These are phyloP conservation scores for Papio anubis DNA, from an alignment of 2,113 vertebrate species.

Conservation along the genomic window DNA sequence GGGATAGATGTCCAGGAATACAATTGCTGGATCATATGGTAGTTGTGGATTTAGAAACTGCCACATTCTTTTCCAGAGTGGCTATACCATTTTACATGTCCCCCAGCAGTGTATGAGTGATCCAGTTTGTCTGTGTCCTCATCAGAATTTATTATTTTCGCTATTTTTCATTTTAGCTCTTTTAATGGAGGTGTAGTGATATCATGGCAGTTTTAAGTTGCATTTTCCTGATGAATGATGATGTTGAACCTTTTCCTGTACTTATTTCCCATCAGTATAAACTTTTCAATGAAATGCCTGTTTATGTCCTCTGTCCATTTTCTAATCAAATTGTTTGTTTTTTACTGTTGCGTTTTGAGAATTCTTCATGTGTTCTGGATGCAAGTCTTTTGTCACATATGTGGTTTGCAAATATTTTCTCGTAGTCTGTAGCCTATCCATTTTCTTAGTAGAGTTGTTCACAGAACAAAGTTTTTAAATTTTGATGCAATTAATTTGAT, in stretches of 20 bases:
- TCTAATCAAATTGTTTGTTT: not conserved
- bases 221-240: not conserved
- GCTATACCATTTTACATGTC: not conserved
- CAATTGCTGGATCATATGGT: not conserved
- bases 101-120: not conserved
- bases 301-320: not conserved
- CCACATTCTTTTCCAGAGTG: not conserved
- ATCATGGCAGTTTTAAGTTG: not conserved
- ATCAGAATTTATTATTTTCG: not conserved
- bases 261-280: not conserved
- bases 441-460: not conserved
- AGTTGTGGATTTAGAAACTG: not conserved
- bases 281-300: not conserved
- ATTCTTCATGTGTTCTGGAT: not conserved
- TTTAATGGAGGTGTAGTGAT: not conserved
- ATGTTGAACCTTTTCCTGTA: not conserved
- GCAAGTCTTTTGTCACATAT: not conserved
- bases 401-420: conserved; percentile 7
- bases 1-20: not conserved
- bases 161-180: not conserved
- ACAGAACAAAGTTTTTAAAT: not conserved
- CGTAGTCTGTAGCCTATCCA: not conserved
- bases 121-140: not conserved
- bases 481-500: conserved; percentile 1
- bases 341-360: not conserved